A percentile compares a stretch with the other conserved stretches of the same genome.
phyloP scores from a whole-genome alignment of 1,140 invertebrate genomes.

The Venustaconcha ellipsiformis region DNA sequence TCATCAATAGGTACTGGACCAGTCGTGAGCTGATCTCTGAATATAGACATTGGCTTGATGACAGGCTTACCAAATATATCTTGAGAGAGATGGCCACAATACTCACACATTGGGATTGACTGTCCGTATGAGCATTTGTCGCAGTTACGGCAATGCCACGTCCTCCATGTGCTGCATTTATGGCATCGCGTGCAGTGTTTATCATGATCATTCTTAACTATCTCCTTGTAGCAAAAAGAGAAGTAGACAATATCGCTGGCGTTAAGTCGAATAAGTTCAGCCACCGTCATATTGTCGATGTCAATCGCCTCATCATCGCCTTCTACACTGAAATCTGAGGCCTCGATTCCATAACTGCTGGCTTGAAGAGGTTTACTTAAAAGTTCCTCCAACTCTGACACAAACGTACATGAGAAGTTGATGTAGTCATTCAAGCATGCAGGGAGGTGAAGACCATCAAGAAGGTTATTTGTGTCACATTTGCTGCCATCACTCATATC shows the following conservation, averaged over 20 bases:
- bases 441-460: too few relatives aligned
- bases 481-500: too few relatives aligned
- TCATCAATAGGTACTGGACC: slow-evolving; percentile 13
- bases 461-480: too few relatives aligned
- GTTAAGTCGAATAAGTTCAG: slow-evolving; percentile 14
- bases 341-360: slow-evolving; percentile 17
- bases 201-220: slow-evolving; percentile 26
- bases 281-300: slow-evolving; percentile 20
- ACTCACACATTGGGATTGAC: slow-evolving; percentile 17
- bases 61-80: slow-evolving; percentile 12
- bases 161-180: slow-evolving; percentile 15
- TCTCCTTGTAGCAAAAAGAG: slow-evolving; percentile 26
- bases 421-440: slow-evolving; percentile 4
- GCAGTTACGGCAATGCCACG: slow-evolving; percentile 26
- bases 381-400: slow-evolving; percentile 14
- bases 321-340: slow-evolving; percentile 13
- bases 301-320: slow-evolving; percentile 1
- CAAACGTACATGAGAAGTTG: slow-evolving; percentile 27
- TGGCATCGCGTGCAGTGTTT: slow-evolving; percentile 19
- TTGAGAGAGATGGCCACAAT: slow-evolving; percentile 19
- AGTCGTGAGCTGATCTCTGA: slow-evolving; percentile 12
- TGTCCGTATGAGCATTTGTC: slow-evolving; percentile 18
- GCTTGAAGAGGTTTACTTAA: slow-evolving; percentile 15
- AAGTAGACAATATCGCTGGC: slow-evolving; percentile 25
- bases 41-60: slow-evolving; percentile 30